Base-by-base conservation (phyloP, 2,113 vertebrate species). In the Gavia stellata region DNA sequence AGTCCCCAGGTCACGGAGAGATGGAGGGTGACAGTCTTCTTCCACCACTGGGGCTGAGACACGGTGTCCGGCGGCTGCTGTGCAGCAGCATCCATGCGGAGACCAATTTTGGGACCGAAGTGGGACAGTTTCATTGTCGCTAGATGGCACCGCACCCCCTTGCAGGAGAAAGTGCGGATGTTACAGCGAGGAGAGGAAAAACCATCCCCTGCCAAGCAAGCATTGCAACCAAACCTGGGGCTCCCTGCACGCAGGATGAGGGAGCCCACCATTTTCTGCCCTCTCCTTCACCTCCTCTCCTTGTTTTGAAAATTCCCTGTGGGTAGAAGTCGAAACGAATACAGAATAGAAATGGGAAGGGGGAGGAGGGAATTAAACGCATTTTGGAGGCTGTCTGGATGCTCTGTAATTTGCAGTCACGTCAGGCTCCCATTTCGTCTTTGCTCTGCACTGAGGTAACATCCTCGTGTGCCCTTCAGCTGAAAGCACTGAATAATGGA, bases 121-220 rank as follows among this genome's bases (percentile, higher is more conserved):
- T 0, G 49, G 62, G 47, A 3, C 2, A 0, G 47, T 2, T 9
- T 34, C 5, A 0, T 1, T 23, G 86, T 92, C 97, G 26, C 96
- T 94, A 97, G 97, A 84, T 97, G 97, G 96, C 97, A 97, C 44
- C 66, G 31, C 50, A 56, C 33, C 31, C 52, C 58, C 53, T 90
- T 29, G 61, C 71, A 88, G 81, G 40, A 42, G 34, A 31, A 7
- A 38, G 12, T 0, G 34, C 1, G 8, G 47, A 15, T 7, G 59
- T 61, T 20, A 33, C 36, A 14, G 61, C 0, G 3, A 34, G n/a
- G 38, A 7, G 33, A 25, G 53, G n/a, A 9, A 19, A 40, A 2
- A 14, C 3, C 47, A 17, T n/a, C 15, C 21, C 40, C 31, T 12
- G 18, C 0, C 31, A 5, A 42, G 55, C 6, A 4, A n/a, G 7